These are phyloP conservation scores for Melanargia galathea DNA, from an alignment of 2,888 invertebrate genomes.

Conservation along the genomic window DNA sequence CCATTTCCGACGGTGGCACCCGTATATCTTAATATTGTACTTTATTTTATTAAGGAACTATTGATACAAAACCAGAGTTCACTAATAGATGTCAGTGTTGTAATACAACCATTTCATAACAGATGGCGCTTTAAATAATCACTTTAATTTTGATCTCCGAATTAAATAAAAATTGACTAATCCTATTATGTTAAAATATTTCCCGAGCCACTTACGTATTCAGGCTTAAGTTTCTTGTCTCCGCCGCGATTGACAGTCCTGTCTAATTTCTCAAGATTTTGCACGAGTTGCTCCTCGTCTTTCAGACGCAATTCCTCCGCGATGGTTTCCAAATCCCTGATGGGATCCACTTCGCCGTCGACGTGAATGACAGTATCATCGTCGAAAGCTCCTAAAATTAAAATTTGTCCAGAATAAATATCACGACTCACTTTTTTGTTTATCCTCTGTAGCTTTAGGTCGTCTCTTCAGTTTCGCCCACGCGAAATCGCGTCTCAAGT, in stretches of 20 bases:
- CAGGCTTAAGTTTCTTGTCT: slow-evolving; percentile 97
- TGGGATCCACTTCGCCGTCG: slow-evolving; percentile 99
- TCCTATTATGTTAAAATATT: no score
- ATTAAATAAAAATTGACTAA: not conserved
- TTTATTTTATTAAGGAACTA: no score
- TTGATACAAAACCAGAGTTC: no score
- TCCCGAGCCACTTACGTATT: slow-evolving; percentile 97
- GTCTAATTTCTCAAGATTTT: slow-evolving; percentile 93
- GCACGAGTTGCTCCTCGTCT: slow-evolving; percentile 93
- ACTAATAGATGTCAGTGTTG: no score
- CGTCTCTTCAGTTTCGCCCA: no score
- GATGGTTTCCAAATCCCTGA: slow-evolving; percentile 98
- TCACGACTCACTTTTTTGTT: not conserved
- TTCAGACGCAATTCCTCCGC: slow-evolving; percentile 97
- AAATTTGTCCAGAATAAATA: not conserved
- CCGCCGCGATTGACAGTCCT: slow-evolving; percentile 90
- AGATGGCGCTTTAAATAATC: no score
- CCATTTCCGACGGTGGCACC: no score
- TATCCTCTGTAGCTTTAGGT: no score
- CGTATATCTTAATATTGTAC: no score
- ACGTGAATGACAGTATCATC: slow-evolving; percentile 99
- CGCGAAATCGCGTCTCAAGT: no score
- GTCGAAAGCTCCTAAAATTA: slow-evolving; percentile 93
- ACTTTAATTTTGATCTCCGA: no score
- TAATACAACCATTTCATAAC: no score